Evolutionary conservation across 2,888 invertebrate species (phyloP).

Genomic region (Yponomeuta evonymella): DNA sequence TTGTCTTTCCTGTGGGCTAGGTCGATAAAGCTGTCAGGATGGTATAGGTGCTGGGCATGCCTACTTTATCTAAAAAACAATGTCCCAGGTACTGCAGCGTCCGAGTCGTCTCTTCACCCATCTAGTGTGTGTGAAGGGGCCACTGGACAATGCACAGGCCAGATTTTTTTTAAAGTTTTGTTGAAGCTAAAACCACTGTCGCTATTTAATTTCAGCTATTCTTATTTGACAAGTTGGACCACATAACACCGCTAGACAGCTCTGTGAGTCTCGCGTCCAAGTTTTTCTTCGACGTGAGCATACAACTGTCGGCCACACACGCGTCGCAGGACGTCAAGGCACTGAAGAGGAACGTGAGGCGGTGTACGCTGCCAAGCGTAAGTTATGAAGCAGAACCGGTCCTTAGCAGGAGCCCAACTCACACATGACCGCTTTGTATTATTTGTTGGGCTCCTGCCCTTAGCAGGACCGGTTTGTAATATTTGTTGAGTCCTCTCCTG

Average conservation of each 20-base stretch:
- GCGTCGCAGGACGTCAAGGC: conserved; percentile 16
- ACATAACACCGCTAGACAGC: conserved; percentile 4
- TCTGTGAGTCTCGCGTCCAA: not conserved
- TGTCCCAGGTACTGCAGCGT: no score
- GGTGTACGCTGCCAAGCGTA: conserved; percentile 15
- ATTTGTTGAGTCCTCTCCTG: no score
- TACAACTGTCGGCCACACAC: conserved; percentile 12
- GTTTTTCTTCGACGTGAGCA: conserved; percentile 8
- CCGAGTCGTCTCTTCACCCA: no score
- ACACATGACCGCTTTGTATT: no score
- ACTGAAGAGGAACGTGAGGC: not conserved
- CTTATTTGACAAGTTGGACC: conserved; percentile 5
- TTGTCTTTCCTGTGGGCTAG: no score
- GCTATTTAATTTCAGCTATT: conserved; percentile 9
- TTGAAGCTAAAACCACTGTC: not conserved
- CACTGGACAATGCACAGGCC: not conserved
- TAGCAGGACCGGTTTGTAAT: no score
- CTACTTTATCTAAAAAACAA: no score
- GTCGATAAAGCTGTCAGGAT: no score
- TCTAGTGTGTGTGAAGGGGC: no score
- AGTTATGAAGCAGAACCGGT: not conserved
- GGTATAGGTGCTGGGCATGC: no score
- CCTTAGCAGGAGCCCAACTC: no score
- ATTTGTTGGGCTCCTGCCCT: no score
- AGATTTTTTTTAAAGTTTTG: not conserved